Base-by-base conservation (phyloP, 2,797 vertebrate species). In the Limnodromus scolopaceus region DNA sequence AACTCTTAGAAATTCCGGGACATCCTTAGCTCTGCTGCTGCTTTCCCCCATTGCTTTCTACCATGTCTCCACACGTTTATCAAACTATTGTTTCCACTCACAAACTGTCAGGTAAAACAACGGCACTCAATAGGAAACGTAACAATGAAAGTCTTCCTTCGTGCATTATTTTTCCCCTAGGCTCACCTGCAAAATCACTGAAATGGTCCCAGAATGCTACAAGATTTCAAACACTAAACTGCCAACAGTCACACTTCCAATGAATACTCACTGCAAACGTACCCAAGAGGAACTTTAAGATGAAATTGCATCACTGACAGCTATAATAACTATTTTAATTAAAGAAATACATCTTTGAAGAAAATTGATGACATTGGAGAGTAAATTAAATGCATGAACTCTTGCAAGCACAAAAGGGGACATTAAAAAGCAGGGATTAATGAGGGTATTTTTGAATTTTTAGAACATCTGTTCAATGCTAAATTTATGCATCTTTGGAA, bases 301-400 rank as follows among this genome's bases (percentile, higher is more conserved):
- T 83, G 76, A 70, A 39, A 11, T 25, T 65, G 54, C 49, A 54
- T 34, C 58, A 72, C 10, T 79, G 78, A 87, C 74, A 78, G n/a
- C 14, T 74, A 13, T 16, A 75, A 45, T 13, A 76, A 60, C 39
- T 60, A 64, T 45, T 88, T 68, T 70, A 87, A 87, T 94, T 83
- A 34, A 81, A 94, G 32, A 74, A 88, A 32, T 43, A 36, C 10
- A 25, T 74, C 51, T 63, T 77, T 54, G 51, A 90, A 77, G 43
- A 43, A 85, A 94, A 91, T 11, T 32, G 17, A 76, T 83, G 63
- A 71, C 68, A 83, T 46, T 63, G 43, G 63, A 80, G 72, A 93
- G 66, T 86, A 92, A 86, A 66, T 93, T 85, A 69, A 89, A 66
- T 23, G n/a, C 41, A 66, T 34, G 19, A 80, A 74, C 46, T 66